Base-by-base conservation (phyloP, 1,140 invertebrate genomes). In the Ladona fulva region DNA sequence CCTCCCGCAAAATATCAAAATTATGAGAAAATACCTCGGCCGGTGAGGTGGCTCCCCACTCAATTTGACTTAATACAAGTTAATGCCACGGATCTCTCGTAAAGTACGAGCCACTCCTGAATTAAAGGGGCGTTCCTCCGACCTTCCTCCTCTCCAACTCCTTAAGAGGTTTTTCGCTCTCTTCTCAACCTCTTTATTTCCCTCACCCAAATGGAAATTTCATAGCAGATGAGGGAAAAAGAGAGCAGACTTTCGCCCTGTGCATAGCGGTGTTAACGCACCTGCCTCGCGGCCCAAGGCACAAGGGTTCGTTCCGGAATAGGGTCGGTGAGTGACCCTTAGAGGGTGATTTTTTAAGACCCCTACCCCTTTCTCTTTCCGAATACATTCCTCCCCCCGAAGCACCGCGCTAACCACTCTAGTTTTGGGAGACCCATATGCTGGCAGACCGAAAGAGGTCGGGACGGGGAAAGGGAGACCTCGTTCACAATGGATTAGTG, bases 401-500 rank as follows among this genome's bases (percentile, higher is more conserved):
- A 19, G 52, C 52, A 66, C 52, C 10, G 19, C 44, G 19, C n/a
- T 52, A 52, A 52, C 44, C 44, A 52, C 44, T 52, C 44, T 19
- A 52, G 44, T 66, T 66, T 66, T 12, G 52, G 12, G 52, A 66
- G 52, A 66, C 52, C 52, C 52, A 66, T 66, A 66, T 66, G 52
- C 52, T 12, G 52, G n/a, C 16, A 3, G 12, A 11, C 44, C 44
- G 44, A 19, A 52, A 52, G 44, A 19, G n/a, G 44, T 11, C 44
- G 10, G 19, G 19, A 66, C 3, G 52, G 16, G 5, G 52, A 16
- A 66, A 66, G 52, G 52, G 52, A 66, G 52, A 66, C 52, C n/a
- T 66, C 52, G 52, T 22, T 66, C 52, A 66, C 52, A 66, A 66
- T 66, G 52, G 52, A 66, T 66, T 66, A 66, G 52, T 66, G 52